Evolutionary conservation across 2,888 invertebrate genomes (phyloP), one percentile per base, ranked within the genome.

Genomic region (Baronia brevicornis): DNA sequence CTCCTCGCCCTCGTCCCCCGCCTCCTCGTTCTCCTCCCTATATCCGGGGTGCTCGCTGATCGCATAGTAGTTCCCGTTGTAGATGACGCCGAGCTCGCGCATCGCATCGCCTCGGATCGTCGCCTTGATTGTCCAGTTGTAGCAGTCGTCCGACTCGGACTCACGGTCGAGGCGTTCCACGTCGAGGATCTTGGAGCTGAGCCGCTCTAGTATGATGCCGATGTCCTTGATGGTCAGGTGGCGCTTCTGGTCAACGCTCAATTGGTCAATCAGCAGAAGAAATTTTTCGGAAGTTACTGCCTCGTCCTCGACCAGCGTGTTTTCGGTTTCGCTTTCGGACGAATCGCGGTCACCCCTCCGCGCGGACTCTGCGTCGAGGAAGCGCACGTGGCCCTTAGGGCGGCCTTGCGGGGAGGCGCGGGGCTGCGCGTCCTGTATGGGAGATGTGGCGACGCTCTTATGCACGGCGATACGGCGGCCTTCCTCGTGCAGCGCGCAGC

Each of bases 111-210:
- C 96, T 41, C 95, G 88, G 66, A 96, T 96, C 54, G 95, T 94
- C 57, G 96, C 96, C 80, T 95, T 96, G 85, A 96, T 96, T 75
- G 96, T 96, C 96, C 96, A 96, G 80, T 96, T 95, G 87, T 95
- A 95, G 70, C 95, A 95, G 77, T 96, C 95, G 75, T 94, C 94
- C 71, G 94, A 94, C 74, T 96, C 96, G 53, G 92, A 93, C 73
- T 96, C 96, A 38, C 96, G 89, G 73, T 96, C 95, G 51, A 96
- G 86, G 49, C 95, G 89, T 84, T 96, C 96, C 51, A 96, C 96
- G 84, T 96, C 96, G 46, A 96, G 87, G 55, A 96, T 96, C 84
- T 96, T 96, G 40, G 95, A 95, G 75, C 91, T 95, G 57, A 96
- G 89, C 56, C 96, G 87, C 75, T 96, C 96, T 55, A 96, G 87